phyloP scores from a whole-genome alignment of 2,113 vertebrate genomes.

The Zeus faber region DNA sequence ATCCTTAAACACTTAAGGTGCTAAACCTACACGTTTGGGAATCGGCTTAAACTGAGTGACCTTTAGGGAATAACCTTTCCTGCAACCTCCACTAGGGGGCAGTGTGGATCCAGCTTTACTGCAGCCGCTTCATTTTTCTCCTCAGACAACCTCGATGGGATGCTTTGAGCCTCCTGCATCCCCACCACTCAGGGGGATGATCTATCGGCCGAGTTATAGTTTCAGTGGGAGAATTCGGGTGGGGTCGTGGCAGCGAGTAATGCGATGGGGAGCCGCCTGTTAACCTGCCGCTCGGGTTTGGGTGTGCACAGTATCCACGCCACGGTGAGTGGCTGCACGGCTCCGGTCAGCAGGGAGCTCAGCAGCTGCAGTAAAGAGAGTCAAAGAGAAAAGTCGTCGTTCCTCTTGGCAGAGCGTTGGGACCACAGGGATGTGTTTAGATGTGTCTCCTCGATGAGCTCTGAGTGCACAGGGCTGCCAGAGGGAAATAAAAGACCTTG shows the following conservation, averaged over 20 bases:
- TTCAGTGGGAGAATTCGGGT: neutral
- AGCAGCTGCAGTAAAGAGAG: conserved; percentile 5
- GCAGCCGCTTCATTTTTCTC: neutral
- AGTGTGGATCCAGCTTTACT: neutral
- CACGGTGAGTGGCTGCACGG: conserved; percentile 21
- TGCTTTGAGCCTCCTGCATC: conserved; percentile 4
- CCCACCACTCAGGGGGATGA: neutral
- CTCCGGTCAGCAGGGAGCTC: conserved; percentile 26
- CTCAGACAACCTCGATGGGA: neutral
- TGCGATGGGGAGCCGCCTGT: too few species aligned
- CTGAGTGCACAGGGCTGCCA: conserved; percentile 22
- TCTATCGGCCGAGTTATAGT: neutral
- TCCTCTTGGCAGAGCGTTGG: conserved; percentile 31
- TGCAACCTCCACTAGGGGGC: conserved; percentile 4
- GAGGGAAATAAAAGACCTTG: conserved; percentile 15
- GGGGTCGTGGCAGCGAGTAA: too few species aligned
- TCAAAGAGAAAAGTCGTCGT: conserved; percentile 26
- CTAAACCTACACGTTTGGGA: too few species aligned
- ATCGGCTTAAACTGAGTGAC: too few species aligned
- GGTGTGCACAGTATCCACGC: conserved; percentile 26
- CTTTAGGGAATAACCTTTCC: too few species aligned
- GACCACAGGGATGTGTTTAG: conserved; percentile 34
- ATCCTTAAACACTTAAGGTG: too few species aligned
- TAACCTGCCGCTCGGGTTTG: conserved; percentile 17
- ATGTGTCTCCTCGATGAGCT: conserved; percentile 32